Evolutionary conservation across 2,113 vertebrate species (phyloP), one percentile per base, ranked within the genome.

Genomic region (Reinhardtius hippoglossoides): DNA sequence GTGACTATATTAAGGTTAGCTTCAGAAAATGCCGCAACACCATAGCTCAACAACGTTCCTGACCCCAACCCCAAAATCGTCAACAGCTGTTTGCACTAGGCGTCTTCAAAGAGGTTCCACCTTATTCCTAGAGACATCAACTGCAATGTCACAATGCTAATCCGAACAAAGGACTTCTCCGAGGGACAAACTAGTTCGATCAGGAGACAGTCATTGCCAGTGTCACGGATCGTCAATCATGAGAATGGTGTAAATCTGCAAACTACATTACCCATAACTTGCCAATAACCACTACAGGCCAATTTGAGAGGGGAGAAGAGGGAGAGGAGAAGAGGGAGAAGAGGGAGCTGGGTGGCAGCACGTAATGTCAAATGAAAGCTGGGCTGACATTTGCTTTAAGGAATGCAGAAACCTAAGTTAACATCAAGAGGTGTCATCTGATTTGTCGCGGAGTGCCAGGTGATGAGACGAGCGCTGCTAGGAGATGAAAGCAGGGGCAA

Each of bases 391-490:
- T 71, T 79, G n/a, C 80, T 48, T 48, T 42, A 62, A 81, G 71
- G 72, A 72, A 68, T 42, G 58, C 54, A 78, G 65, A 74, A 85
- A 78, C 66, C 62, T 70, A 79, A 83, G 71, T 63, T 74, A 68
- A 85, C 67, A 81, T 90, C 87, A 85, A 84, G 75, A 76, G 12
- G 59, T 64, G 71, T 83, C 77, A 78, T 72, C 55, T 70, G 58
- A 82, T 73, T 88, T 87, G 52, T 68, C 66, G 66, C 42, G 54
- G 50, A 71, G 70, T 85, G 80, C 58, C 67, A 81, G 80, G 67
- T 80, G 85, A 90, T 81, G 65, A 81, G 76, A 61, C 7, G 23
- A 52, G 52, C 24, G 62, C 72, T 58, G 66, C 68, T 74, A 21
- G 40, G 78, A 86, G 83, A 88, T 84, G 74, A 88, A 85, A 89